Base-by-base conservation (phyloP, 64 coral and sea anemone species). In the Dendrophyllia cribrosa region DNA sequence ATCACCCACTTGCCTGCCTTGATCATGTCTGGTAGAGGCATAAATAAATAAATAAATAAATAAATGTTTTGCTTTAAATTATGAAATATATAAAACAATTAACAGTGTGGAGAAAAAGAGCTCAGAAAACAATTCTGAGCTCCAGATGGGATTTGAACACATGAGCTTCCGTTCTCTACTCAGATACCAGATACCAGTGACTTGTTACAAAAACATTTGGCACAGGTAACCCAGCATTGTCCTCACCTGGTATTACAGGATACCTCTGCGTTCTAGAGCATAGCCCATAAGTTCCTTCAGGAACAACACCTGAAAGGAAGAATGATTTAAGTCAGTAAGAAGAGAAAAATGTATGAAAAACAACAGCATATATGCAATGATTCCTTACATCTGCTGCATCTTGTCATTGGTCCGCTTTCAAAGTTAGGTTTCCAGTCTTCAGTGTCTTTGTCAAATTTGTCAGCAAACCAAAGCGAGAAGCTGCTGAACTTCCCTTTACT, bases 1-100 rank as follows among this genome's bases (percentile, higher is more conserved):
- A 99, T 96, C 52, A 99, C 91, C 97, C 94, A 96, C 51, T 99
- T 99, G 9, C 94, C 97, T 24, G 97, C 93, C 22, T 91, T 99
- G 12, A 72, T 85, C 80, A 78, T 95, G 66, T 96, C 91, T 94
- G 85, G 34, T 70, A 25, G 6, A 24, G 19, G 13, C 9, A 56
- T 47, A 50, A 15, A 74, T 1, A 58, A 58, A 1, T 21, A 56
- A 52, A n/a, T n/a, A n/a, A n/a, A n/a, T n/a, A n/a, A n/a, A n/a
- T n/a, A n/a, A n/a, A n/a, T n/a, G n/a, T n/a, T n/a, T 11, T 0
- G 20, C 3, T 9, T 21, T 5, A 78, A 78, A 24, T 9, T 44
- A 46, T n/a, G n/a, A n/a, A n/a, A n/a, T n/a, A n/a, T n/a, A 34
- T 34, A 34, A 0, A 34, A 34, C 34, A 34, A 34, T 34, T 34